Evolutionary conservation across 1,140 invertebrate species (phyloP).

Genomic region (Brachionus plicatilis): DNA sequence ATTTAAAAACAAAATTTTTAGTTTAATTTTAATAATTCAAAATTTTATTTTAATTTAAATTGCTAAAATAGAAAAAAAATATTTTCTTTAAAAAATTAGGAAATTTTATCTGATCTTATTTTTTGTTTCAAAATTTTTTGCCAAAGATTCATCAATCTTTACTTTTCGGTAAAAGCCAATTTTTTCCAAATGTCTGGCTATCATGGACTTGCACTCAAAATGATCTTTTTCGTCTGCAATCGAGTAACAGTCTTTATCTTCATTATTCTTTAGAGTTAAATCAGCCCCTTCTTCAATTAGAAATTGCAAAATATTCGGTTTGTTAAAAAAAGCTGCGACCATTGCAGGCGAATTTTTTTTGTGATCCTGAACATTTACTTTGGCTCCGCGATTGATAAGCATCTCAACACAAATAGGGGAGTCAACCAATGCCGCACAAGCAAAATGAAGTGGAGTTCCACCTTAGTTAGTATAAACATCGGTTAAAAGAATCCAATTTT

Average conservation of each 20-base stretch:
- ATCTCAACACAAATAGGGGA: constrained; percentile 15
- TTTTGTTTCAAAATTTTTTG: constrained; percentile 16
- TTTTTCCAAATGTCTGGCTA: background rate
- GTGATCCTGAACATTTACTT: constrained; percentile 39
- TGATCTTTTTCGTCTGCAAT: constrained; percentile 40
- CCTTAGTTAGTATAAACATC: background rate
- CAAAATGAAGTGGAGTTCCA: constrained; percentile 40
- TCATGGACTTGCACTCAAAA: constrained; percentile 16
- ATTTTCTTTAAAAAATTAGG: background rate
- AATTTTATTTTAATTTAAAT: background rate
- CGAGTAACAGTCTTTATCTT: constrained; percentile 17
- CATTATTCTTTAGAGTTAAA: constrained; percentile 36
- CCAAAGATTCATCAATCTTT: background rate
- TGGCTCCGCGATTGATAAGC: background rate
- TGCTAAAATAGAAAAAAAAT: background rate
- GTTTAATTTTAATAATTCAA: too few species aligned
- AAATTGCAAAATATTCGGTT: constrained; percentile 34
- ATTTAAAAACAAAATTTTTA: too few species aligned
- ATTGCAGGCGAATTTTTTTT: constrained; percentile 35
- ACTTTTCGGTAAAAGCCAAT: background rate
- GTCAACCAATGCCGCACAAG: constrained; percentile 38
- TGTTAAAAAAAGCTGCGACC: constrained; percentile 40
- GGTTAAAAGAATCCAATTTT: background rate
- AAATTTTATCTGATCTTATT: constrained; percentile 26
- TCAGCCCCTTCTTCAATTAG: constrained; percentile 35